Evolutionary conservation across 2,113 vertebrate species (phyloP).

Genomic region (Camelus dromedarius): DNA sequence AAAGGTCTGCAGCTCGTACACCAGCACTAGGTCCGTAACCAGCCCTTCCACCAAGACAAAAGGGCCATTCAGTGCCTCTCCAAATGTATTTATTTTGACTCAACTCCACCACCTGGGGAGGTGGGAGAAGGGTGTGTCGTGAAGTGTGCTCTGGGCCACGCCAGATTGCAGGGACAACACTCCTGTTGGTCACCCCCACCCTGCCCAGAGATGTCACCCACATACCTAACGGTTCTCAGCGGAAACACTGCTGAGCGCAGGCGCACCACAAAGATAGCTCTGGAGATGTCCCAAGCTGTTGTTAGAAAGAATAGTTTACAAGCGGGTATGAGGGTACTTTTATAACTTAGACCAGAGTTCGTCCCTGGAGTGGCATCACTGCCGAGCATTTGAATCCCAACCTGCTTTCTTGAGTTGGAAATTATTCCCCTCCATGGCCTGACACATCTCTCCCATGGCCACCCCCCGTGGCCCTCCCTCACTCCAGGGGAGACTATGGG

Average conservation of each 20-base stretch:
- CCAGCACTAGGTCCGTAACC: fast-evolving
- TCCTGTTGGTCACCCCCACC: not conserved
- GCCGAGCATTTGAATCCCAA: not conserved
- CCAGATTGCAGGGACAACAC: no score
- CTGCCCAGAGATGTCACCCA: not conserved
- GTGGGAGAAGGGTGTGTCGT: fast-evolving
- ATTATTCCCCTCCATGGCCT: not conserved
- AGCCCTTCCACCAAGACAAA: fast-evolving
- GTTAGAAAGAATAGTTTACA: not conserved
- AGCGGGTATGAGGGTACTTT: not conserved
- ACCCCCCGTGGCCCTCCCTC: not conserved
- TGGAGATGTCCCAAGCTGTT: not conserved
- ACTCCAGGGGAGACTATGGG: fast-evolving
- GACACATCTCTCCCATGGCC: fast-evolving
- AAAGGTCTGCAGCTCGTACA: no score
- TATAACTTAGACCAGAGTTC: not conserved
- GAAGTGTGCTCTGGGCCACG: not conserved
- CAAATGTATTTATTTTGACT: no score
- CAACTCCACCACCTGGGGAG: no score
- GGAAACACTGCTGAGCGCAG: not conserved
- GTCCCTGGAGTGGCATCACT: fast-evolving
- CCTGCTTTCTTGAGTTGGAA: not conserved
- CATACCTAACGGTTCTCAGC: not conserved
- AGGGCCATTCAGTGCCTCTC: fast-evolving
- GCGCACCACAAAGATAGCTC: not conserved